A percentile compares a stretch with the other conserved stretches of the same genome.
These are phyloP conservation scores for Cataglyphis altisquamis DNA, from an alignment of 2,888 invertebrate genomes.

Conservation along the genomic window DNA sequence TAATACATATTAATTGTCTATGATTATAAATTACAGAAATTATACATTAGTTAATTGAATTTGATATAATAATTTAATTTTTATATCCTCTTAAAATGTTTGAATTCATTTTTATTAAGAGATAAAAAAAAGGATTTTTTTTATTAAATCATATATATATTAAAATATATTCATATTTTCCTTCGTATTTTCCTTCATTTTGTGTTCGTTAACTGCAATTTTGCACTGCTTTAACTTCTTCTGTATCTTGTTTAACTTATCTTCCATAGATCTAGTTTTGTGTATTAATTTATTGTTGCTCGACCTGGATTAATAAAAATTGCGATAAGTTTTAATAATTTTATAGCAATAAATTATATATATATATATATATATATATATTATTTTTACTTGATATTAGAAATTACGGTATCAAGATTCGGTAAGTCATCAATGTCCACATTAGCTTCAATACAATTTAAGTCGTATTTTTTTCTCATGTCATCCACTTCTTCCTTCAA, in stretches of 20 bases:
- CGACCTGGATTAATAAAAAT: conserved; percentile 6
- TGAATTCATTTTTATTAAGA: conserved; percentile 5
- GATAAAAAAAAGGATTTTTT: not conserved
- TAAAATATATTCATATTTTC: not conserved
- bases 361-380: not conserved
- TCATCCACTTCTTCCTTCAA: conserved; percentile 14
- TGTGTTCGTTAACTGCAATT: not conserved
- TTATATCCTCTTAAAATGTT: not conserved
- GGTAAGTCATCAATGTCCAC: conserved; percentile 13
- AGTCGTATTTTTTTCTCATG: not conserved
- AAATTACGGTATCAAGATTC: conserved; percentile 21
- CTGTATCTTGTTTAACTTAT: conserved; percentile 18
- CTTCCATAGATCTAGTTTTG: not conserved
- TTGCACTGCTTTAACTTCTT: conserved; percentile 40
- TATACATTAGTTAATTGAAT: not conserved
- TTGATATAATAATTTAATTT: not conserved
- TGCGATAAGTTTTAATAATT: not conserved
- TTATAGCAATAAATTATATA: not conserved
- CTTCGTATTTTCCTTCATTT: conserved; percentile 16
- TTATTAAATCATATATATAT: not conserved
- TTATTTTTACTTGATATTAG: conserved; percentile 48
- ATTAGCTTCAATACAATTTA: not conserved
- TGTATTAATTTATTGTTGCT: conserved; percentile 4
- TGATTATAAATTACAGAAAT: not conserved
- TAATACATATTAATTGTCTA: not conserved